These are phyloP conservation scores for Hypsibius dujardini DNA, from an alignment of 1,140 invertebrate species.

Conservation along the genomic window DNA sequence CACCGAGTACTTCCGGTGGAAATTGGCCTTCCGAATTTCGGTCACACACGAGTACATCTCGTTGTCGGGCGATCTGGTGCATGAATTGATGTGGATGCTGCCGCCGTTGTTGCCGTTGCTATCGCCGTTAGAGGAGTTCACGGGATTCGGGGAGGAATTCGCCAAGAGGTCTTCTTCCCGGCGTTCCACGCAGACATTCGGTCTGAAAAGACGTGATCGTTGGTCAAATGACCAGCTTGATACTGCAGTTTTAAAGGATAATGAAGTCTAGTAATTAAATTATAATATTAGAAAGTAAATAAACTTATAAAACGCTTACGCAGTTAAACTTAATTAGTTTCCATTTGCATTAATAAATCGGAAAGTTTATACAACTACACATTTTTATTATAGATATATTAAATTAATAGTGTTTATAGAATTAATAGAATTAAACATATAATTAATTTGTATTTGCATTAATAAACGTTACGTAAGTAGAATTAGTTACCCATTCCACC, in stretches of 20 bases:
- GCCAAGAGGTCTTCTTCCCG: constrained; percentile 30
- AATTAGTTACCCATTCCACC: background rate
- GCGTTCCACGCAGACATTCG: constrained; percentile 37
- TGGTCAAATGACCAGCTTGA: too few relatives aligned
- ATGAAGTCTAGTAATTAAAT: background rate
- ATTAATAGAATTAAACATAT: background rate
- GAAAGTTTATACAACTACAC: too few relatives aligned
- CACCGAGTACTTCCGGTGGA: constrained; percentile 27
- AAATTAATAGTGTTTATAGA: background rate
- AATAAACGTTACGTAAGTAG: background rate
- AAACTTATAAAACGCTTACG: background rate
- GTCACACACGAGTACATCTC: background rate
- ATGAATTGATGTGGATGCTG: background rate
- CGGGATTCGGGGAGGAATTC: background rate
- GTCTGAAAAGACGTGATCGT: constrained; percentile 20
- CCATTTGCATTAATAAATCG: too few relatives aligned
- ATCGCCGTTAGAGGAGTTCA: background rate
- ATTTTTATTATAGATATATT: background rate
- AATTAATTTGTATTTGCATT: background rate
- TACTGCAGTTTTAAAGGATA: background rate
- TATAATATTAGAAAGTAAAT: background rate
- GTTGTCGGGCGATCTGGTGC: background rate
- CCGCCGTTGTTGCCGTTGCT: background rate
- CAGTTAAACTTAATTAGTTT: too few relatives aligned
- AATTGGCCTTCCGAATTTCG: background rate